Conservation (phyloP, 1,140 invertebrate genomes). For the Micrasema longulum region DNA sequence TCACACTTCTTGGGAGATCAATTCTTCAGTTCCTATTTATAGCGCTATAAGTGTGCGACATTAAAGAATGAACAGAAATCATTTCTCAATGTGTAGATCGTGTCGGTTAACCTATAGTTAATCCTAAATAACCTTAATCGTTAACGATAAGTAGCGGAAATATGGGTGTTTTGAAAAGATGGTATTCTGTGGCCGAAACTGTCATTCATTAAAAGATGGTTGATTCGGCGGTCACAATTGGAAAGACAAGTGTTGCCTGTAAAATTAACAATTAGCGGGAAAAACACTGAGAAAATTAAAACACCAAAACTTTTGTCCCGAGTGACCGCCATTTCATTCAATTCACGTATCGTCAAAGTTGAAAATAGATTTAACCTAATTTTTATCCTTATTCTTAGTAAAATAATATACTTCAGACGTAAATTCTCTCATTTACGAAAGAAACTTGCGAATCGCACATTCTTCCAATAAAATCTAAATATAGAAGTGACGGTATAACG, state of each 20-base stretch:
- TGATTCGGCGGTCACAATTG: not conserved
- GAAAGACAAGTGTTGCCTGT: not conserved
- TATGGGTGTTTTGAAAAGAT: not conserved
- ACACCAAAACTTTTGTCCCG: slow-evolving; percentile 31
- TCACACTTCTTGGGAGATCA: slow-evolving; percentile 48
- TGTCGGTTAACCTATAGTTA: no score
- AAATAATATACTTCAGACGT: slow-evolving; percentile 53
- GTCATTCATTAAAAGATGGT: not conserved
- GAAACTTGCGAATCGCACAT: slow-evolving; percentile 51
- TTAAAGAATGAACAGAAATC: slow-evolving; percentile 45
- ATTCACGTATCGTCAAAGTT: slow-evolving; percentile 18
- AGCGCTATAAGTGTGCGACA: slow-evolving; percentile 50
- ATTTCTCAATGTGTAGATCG: slow-evolving; percentile 20
- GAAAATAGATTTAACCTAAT: slow-evolving; percentile 53
- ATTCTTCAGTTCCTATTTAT: slow-evolving; percentile 50
- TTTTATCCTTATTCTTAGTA: slow-evolving; percentile 47
- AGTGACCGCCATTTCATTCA: slow-evolving; percentile 5
- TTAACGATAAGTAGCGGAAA: not conserved
- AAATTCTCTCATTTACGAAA: slow-evolving; percentile 54
- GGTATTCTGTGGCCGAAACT: not conserved
- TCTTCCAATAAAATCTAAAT: slow-evolving; percentile 48
- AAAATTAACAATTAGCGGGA: slow-evolving; percentile 18
- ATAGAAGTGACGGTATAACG: slow-evolving; percentile 9
- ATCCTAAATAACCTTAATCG: slow-evolving; percentile 24
- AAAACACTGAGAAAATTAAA: slow-evolving; percentile 32